Evolutionary conservation across 2,888 invertebrate species (phyloP), one percentile per base, ranked within the genome.

Genomic region (Agrochola lychnidis): DNA sequence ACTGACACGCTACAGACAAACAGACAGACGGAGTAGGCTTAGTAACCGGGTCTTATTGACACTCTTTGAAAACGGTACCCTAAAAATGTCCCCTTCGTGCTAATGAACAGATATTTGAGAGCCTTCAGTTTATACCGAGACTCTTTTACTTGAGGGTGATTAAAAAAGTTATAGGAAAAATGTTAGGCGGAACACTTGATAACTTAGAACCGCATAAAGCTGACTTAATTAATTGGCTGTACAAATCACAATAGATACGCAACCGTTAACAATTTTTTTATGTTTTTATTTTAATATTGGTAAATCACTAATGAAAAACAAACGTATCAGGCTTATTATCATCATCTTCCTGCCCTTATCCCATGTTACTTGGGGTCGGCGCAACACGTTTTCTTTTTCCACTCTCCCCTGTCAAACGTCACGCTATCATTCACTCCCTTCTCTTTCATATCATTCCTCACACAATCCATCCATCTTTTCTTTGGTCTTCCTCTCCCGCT

Each of bases 21-120:
- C n/a, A 12, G 19, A 14, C 6, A 48, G 25, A 71, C 9, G 1
- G 5, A 7, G 7, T 40, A n/a, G n/a, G 19, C 19, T n/a, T 19
- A 45, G 1, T 25, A 51, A 48, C 25, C 40, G 25, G 14, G 48
- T 16, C 40, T 22, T 16, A 30, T 74, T 22, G 16, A 36, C 7
- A 48, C n/a, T 6, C 16, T 59, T 30, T 42, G 12, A 3, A 76
- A 30, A 53, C 14, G 30, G 61, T 61, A 42, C 61, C 51, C 51
- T 10, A 42, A 53, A 76, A 51, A 19, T 25, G 19, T 48, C 48
- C n/a, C 10, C 40, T 79, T 57, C n/a, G n/a, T 68, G 7, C 56
- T 57, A 78, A 75, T 81, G 67, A 79, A 81, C 36, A 56, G 45
- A 57, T 5, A 82, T 76, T 69, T 66, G 78, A 77, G 30, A 70